Base-by-base conservation (phyloP, 1,140 invertebrate genomes). In the Macrotrachela quadricornifera region DNA sequence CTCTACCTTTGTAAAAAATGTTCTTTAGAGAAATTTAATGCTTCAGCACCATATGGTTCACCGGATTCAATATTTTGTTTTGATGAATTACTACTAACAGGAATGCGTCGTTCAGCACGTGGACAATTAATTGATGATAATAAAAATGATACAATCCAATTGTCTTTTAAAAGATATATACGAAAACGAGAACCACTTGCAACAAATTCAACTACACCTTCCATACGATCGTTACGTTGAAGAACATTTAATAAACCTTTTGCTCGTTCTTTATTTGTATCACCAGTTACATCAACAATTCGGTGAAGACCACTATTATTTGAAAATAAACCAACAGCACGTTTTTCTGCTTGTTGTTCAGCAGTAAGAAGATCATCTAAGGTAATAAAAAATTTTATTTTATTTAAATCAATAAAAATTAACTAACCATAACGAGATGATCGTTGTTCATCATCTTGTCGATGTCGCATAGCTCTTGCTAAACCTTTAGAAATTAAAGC, bases 201-300 rank as follows among this genome's bases (percentile, higher is more conserved):
- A 3, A 96, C 84, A 70, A 90, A 95, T 65, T 96, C 91, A 3
- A 94, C 87, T 13, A 90, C 77, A 13, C 80, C 88, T 63, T 92
- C 85, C 17, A 81, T 80, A 58, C 80, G 67, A 9, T 80, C 67
- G 75, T 80, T 80, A 59, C 88, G 75, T 53, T 68, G 83, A 50
- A 96, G 75, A 58, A 84, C 85, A 36, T 88, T 82, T 57, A 95
- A 72, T 68, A 87, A 88, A 64, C 86, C 77, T 66, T 90, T 96
- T 6, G 87, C 81, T 4, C 21, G 21, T 30, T 30, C 21, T 64
- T 85, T 86, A 4, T 78, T 74, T 15, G 79, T 73, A 68, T 91
- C 85, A 30, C 21, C 21, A 30, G 21, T 8, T 8, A 30, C 8
- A 30, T 30, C 21, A 30, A 30, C 21, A 30, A 30, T 30, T 4